Percentiles rank a stretch among this genome's conserved stretches.
Conservation (phyloP, 2,113 vertebrate species). For the Hystrix cristata region DNA sequence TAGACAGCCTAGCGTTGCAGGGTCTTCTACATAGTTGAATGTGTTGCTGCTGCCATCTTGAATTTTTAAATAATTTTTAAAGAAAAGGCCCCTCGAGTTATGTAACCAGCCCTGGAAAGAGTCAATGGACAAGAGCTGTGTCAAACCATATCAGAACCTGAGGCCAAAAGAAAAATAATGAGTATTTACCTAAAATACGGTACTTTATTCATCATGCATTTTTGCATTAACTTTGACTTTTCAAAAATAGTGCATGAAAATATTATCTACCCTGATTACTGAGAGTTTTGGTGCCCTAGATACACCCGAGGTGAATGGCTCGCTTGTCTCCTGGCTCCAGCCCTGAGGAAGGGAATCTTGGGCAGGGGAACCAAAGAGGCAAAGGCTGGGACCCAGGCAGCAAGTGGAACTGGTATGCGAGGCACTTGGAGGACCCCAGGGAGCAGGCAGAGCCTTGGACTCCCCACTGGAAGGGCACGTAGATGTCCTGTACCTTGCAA, state of each 20-base stretch:
- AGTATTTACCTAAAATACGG: background rate
- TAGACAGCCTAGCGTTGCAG: background rate
- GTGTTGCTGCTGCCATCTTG: background rate
- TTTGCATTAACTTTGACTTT: background rate
- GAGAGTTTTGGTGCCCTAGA: background rate
- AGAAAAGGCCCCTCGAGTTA: background rate
- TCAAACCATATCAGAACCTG: background rate
- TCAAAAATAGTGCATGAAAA: background rate
- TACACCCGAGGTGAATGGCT: background rate
- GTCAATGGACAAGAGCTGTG: background rate
- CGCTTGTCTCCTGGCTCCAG: background rate
- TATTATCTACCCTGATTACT: background rate
- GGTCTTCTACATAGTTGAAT: background rate
- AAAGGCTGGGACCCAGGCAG: too few relatives aligned
- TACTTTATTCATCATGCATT: background rate
- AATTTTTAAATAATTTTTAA: background rate
- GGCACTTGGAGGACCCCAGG: background rate
- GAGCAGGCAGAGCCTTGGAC: background rate
- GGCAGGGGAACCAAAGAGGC: background rate
- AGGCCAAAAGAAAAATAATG: background rate
- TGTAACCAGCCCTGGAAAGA: background rate
- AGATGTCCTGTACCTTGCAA: background rate
- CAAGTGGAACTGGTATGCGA: background rate
- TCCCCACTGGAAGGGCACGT: background rate
- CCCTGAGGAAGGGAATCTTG: background rate